Base-by-base conservation (phyloP, 1,140 invertebrate genomes). In the Pogonomyrmex californicus region DNA sequence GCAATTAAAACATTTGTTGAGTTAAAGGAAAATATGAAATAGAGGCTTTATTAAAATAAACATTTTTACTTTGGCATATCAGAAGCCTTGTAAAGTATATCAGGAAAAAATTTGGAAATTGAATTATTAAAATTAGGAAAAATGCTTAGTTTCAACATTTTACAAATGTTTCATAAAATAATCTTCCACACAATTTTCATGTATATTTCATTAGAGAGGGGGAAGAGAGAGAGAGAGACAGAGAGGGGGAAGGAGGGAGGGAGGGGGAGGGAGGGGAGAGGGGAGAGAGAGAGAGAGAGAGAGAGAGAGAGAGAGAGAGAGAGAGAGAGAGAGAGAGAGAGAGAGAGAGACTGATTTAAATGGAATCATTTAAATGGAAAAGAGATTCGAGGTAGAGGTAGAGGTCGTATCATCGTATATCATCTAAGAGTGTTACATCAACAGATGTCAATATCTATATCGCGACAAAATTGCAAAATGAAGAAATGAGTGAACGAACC, bases 371-470 rank as follows among this genome's bases (percentile, higher is more conserved):
- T 3, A 36, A 14, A 62, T 12, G 12, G 23, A 14, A 62, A 62
- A 36, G 58, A 33, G 12, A 65, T 66, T 44, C 9, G 62, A 9
- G 23, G 23, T 23, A 23, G 63, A 63, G 30, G 10, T 30, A 38
- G 33, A 38, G 14, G 23, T 60, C 23, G 4, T 38, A 17, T 0
- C 36, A 38, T 0, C 6, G 30, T 0, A 6, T n/a, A 38, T 38
- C 36, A 41, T 14, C 6, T 0, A 14, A 62, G 30, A 33, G 12
- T 5, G 38, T 44, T 73, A 44, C 38, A 17, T 58, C 73, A 60
- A 73, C 17, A n/a, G 49, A 77, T 33, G 41, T 78, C 58, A 78
- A 7, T 63, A 62, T 47, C 7, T 51, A 17, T 75, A 23, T 38
- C 17, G 71, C 10, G 54, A 76, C 12, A n/a, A 63, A 36, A n/a